phyloP scores from a whole-genome alignment of 2,888 invertebrate species.

The Abscondita cerata region DNA sequence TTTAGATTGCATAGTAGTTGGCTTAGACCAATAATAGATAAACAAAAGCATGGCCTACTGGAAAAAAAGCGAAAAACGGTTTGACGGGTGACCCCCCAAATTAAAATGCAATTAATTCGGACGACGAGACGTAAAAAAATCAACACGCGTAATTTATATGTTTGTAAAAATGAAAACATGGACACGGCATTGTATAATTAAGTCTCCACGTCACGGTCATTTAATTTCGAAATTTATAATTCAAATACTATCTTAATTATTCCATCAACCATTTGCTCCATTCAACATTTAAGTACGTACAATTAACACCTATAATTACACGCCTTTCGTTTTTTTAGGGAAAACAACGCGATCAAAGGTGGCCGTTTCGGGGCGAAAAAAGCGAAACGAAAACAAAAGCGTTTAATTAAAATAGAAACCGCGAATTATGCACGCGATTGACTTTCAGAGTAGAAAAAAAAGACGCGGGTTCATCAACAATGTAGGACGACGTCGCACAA shows the following conservation, averaged over 20 bases:
- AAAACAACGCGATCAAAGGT: not conserved
- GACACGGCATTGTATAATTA: conserved; percentile 2
- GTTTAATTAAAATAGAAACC: not conserved
- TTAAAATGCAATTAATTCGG: too few species aligned
- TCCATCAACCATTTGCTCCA: conserved; percentile 7
- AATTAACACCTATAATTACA: conserved; percentile 11
- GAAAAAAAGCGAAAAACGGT: too few species aligned
- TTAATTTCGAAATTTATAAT: conserved; percentile 11
- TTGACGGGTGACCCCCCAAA: too few species aligned
- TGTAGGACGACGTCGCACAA: not conserved
- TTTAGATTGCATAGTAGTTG: too few species aligned
- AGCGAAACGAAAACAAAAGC: too few species aligned
- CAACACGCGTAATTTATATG: conserved; percentile 1
- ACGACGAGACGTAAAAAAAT: not conserved
- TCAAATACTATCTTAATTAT: conserved; percentile 10
- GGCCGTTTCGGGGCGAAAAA: not conserved
- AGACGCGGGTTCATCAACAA: not conserved
- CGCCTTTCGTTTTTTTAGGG: not conserved
- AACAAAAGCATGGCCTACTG: too few species aligned
- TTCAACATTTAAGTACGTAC: not conserved
- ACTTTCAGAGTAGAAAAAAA: not conserved
- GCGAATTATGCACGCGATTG: not conserved
- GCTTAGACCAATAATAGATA: too few species aligned
- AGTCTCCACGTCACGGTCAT: not conserved
- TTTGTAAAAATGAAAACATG: conserved; percentile 5